A percentile compares a stretch with the other conserved stretches of the same genome.
Evolutionary conservation across 2,113 vertebrate species (phyloP).

Genomic region (Scomber colias): DNA sequence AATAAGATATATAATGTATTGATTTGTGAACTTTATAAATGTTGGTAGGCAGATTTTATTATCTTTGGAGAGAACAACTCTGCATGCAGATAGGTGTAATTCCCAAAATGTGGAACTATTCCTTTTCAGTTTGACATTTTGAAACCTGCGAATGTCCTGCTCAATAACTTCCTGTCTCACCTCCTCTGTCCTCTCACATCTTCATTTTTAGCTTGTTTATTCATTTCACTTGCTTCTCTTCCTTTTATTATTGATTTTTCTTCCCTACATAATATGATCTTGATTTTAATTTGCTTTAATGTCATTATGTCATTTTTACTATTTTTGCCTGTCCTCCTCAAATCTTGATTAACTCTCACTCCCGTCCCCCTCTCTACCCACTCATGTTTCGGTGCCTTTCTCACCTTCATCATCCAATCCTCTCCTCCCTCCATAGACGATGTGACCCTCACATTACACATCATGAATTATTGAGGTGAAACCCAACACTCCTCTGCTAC

Average conservation of each 20-base stretch:
- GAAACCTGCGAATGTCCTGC: no score
- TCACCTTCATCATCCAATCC: constrained; percentile 8
- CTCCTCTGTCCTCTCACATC: background rate
- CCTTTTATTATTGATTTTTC: background rate
- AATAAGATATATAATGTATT: no score
- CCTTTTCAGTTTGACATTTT: no score
- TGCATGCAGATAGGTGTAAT: no score
- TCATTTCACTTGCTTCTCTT: no score
- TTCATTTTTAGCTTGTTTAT: background rate
- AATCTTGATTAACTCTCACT: background rate
- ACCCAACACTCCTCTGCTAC: constrained; percentile 41
- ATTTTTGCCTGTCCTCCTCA: background rate
- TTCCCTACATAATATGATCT: background rate
- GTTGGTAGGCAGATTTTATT: no score
- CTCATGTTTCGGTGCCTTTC: constrained; percentile 22
- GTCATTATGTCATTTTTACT: background rate
- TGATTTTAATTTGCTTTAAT: constrained; percentile 2
- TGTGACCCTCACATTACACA: constrained; percentile 72
- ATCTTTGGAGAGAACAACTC: no score
- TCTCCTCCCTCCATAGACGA: constrained; percentile 21
- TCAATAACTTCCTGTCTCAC: no score
- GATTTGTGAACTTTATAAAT: no score
- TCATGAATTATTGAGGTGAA: constrained; percentile 81
- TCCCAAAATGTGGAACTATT: no score
- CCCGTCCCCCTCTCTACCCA: constrained; percentile 1